Evolutionary conservation across 2,888 invertebrate species (phyloP).

Genomic region (Gymnosoma rotundatum): DNA sequence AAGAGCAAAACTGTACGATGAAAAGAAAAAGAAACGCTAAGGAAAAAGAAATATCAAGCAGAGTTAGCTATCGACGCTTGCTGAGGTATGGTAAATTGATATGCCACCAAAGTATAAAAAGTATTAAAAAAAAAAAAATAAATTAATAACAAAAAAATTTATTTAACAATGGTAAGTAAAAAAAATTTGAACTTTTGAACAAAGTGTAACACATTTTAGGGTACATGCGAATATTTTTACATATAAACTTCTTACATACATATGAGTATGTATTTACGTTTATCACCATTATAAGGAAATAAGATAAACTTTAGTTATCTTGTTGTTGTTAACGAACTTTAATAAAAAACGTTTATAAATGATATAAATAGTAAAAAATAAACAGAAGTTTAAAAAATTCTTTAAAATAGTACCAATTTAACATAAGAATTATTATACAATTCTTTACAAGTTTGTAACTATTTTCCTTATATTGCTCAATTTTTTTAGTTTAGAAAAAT

Average conservation of each 20-base stretch:
- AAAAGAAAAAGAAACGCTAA: constrained; percentile 17
- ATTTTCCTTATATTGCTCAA: no score
- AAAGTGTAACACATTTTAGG: constrained; percentile 31
- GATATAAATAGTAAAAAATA: no score
- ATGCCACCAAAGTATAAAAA: constrained; percentile 72
- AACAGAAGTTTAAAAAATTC: no score
- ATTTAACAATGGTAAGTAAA: constrained; percentile 41
- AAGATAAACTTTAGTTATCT: no score
- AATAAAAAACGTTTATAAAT: no score
- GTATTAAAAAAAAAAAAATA: constrained; percentile 37
- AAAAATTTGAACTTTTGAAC: constrained; percentile 41
- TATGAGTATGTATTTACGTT: no score
- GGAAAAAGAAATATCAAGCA: constrained; percentile 70
- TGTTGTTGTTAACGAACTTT: no score
- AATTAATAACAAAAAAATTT: constrained; percentile 11
- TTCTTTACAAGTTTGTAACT: no score
- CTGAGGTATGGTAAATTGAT: constrained; percentile 73
- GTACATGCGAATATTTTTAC: not conserved
- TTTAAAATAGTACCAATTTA: no score
- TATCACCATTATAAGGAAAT: no score
- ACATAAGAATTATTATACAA: no score
- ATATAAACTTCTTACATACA: not conserved
- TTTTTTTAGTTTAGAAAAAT: no score
- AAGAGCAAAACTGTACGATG: constrained; percentile 7
- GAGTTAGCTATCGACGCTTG: constrained; percentile 78